phyloP scores from a whole-genome alignment of 30 jellyfish, hydroid and myxozoan genomes.

The Morbakka virulenta region DNA sequence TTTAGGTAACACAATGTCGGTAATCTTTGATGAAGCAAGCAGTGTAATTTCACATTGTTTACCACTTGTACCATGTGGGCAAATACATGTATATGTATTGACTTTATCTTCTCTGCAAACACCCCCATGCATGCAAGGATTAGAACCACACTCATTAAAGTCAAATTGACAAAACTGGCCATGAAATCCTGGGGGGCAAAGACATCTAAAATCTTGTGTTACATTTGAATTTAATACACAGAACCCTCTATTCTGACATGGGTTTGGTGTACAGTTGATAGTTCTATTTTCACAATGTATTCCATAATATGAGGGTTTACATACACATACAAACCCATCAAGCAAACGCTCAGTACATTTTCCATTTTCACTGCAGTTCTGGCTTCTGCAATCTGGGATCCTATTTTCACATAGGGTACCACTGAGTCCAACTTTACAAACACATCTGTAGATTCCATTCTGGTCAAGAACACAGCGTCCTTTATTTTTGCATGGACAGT shows the following conservation, averaged over 20 bases:
- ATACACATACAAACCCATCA: slow-evolving; percentile 64
- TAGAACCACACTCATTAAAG: slow-evolving; percentile 60
- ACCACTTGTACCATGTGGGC: slow-evolving; percentile 66
- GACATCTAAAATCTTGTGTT: slow-evolving; percentile 49
- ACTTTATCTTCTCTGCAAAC: slow-evolving; percentile 50
- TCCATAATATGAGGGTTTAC: slow-evolving; percentile 51
- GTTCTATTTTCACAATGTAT: slow-evolving; percentile 8
- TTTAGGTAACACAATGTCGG: too few relatives aligned
- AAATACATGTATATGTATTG: slow-evolving; percentile 46
- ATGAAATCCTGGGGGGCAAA: slow-evolving; percentile 60
- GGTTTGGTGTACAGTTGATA: slow-evolving; percentile 35
- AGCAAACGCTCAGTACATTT: slow-evolving; percentile 53
- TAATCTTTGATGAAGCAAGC: slow-evolving; percentile 1
- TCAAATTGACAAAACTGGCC: slow-evolving; percentile 71
- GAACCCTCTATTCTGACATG: slow-evolving; percentile 58
- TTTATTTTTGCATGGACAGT: slow-evolving; percentile 64
- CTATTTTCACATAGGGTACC: slow-evolving; percentile 52
- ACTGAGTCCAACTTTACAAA: slow-evolving; percentile 65
- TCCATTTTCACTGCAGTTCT: slow-evolving; percentile 64
- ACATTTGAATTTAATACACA: slow-evolving; percentile 42
- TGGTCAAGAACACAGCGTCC: slow-evolving; percentile 78
- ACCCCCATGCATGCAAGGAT: slow-evolving; percentile 76
- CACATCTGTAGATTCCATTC: slow-evolving; percentile 27
- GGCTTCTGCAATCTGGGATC: slow-evolving; percentile 46
- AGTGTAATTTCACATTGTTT: slow-evolving; percentile 43